Evolutionary conservation across 2,888 invertebrate genomes (phyloP), one percentile per base, ranked within the genome.

Genomic region (Phania funesta): DNA sequence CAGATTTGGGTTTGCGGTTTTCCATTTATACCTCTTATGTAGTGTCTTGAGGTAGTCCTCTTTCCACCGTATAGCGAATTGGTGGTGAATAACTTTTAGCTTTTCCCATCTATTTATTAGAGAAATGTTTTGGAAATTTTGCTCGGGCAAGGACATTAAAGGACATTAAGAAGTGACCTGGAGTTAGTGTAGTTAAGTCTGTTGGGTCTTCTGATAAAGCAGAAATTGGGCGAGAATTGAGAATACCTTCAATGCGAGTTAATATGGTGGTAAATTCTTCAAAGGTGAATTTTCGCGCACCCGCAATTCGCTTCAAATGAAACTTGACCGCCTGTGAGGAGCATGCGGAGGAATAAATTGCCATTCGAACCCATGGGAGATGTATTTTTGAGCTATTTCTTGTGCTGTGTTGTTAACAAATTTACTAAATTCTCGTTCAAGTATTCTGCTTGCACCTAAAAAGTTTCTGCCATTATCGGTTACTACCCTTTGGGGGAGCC

Each of bases 391-490:
- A 2, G 22, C 18, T 48, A 48, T 13, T 6, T 48, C 48, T 4
- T 8, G 1, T 2, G 48, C 20, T 18, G 11, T 4, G 11, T 7
- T 20, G 9, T 48, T 22, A n/a, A 52, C 1, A 26, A 52, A 29
- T 3, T 6, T 8, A 2, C 1, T 8, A 16, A 52, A 52, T 26
- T 52, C 26, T 16, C 13, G 2, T 52, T 26, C 26, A 1, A 52
- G 16, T 1, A n/a, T n/a, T 52, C 52, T 52, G n/a, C 52, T 52
- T 1, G 26, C 26, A 8, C 52, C 52, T 6, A 52, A n/a, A 26
- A 52, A 52, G n/a, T 52, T 52, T 52, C 29, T 52, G 13, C 52
- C 29, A 29, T 52, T 52, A 9, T 52, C 16, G 1, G 52, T 52
- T 5, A 26, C 52, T 52, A 52, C 16, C 29, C 26, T 52, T 52